Evolutionary conservation across 2,797 vertebrate genomes (phyloP), one percentile per base, ranked within the genome.

Genomic region (Lacerta agilis): DNA sequence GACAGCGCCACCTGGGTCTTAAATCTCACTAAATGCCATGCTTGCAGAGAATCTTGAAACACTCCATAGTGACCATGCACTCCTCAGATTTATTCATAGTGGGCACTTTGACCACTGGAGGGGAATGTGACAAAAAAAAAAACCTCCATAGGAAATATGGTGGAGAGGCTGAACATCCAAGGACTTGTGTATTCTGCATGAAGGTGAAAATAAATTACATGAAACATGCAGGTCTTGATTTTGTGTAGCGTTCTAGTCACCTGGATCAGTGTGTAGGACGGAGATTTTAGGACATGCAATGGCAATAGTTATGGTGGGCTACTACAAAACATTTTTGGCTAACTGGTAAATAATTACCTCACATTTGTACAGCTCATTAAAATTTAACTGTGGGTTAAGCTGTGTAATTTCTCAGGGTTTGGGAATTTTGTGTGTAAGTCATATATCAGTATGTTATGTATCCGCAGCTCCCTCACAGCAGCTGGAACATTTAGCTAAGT

Each of bases 341-440:
- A 76, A 43, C 25, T 41, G 23, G 55, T 64, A 72, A 77, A 43
- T 38, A 45, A 77, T 77, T 77, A 45, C 75, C 25, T 66, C 66
- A 61, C 17, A 10, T 41, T 45, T 84, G 38, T 76, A 11, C 49
- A 79, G 81, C 84, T 43, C 88, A 0, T 20, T 85, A 78, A 64
- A 4, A 13, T 86, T 91, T 11, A 91, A 92, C 89, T 91, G 77
- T 87, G 87, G 90, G 94, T 94, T 90, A 91, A 91, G 79, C 73
- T 71, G 41, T 85, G 71, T 25, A 90, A 29, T 71, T 91, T 89
- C 61, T 75, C n/a, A 86, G 27, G 71, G 38, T 86, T 93, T 86
- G 78, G 67, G 58, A 87, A 67, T 81, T 92, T 73, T 79, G 78
- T 0, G 0, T 82, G 81, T 78, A 93, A 92, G 94, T 89, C 2